Conservation (phyloP, 2,888 invertebrate genomes). For the Helleia helle region DNA sequence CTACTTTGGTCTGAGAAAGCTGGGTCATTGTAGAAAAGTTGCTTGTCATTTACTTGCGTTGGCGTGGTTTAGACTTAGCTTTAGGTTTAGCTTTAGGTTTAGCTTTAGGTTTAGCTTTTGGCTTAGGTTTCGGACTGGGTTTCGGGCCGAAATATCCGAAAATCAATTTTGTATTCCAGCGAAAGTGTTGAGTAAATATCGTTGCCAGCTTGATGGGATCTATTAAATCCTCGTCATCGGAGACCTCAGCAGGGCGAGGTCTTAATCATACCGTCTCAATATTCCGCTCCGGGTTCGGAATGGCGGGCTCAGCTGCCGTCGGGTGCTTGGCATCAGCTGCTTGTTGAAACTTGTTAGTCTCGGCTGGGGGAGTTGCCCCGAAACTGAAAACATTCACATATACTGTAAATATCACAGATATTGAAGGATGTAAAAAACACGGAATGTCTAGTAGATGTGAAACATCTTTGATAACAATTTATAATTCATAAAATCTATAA, state of each 20-base stretch:
- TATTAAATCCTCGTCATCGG: slow-evolving; percentile 21
- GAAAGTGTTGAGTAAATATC: slow-evolving; percentile 31
- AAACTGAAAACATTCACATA: slow-evolving; percentile 37
- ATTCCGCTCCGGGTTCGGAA: slow-evolving; percentile 33
- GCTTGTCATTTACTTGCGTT: slow-evolving; percentile 8
- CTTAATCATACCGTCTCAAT: slow-evolving; percentile 41
- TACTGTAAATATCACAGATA: too few species aligned
- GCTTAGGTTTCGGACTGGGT: slow-evolving; percentile 6
- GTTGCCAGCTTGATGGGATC: slow-evolving; percentile 32
- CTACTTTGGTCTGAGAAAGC: background rate
- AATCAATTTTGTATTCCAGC: slow-evolving; percentile 27
- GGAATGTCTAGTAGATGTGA: too few species aligned
- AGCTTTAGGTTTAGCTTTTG: too few species aligned
- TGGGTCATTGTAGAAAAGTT: background rate
- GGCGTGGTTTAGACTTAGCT: too few species aligned
- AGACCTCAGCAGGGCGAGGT: slow-evolving; percentile 16
- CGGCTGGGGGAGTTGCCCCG: slow-evolving; percentile 27
- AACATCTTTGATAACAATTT: too few species aligned
- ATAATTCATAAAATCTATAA: too few species aligned
- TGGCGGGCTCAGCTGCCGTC: slow-evolving; percentile 26
- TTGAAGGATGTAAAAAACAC: too few species aligned
- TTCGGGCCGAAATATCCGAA: slow-evolving; percentile 17
- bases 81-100: too few species aligned
- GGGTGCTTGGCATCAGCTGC: slow-evolving; percentile 18
- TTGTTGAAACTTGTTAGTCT: slow-evolving; percentile 22